phyloP scores from a whole-genome alignment of 1,140 invertebrate species.

The Hypsibius dujardini region DNA sequence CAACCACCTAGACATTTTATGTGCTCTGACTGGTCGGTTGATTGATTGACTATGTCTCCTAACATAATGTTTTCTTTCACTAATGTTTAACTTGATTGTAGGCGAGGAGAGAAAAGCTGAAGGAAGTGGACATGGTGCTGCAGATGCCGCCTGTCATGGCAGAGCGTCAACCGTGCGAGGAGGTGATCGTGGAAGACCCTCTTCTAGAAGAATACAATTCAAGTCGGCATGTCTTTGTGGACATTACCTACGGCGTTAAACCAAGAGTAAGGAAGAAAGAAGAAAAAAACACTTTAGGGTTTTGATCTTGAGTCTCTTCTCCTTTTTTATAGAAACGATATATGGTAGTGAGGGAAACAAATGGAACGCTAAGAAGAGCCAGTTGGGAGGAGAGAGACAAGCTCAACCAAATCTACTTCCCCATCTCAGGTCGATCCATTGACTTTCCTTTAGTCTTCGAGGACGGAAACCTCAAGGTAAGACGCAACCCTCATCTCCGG shows the following conservation, averaged over 20 bases:
- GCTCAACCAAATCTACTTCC: slow-evolving; percentile 71
- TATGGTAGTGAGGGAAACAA: slow-evolving; percentile 62
- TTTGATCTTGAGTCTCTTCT: slow-evolving; percentile 21
- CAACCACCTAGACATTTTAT: too few relatives aligned
- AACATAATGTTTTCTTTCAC: background rate
- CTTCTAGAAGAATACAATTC: slow-evolving; percentile 51
- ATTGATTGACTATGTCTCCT: too few relatives aligned
- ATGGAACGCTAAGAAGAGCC: slow-evolving; percentile 62
- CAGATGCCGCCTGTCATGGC: slow-evolving; percentile 77
- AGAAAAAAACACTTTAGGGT: background rate
- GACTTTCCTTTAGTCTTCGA: slow-evolving; percentile 60
- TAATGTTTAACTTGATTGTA: slow-evolving; percentile 24
- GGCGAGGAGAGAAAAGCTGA: slow-evolving; percentile 37
- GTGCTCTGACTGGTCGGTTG: too few relatives aligned
- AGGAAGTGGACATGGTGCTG: slow-evolving; percentile 44
- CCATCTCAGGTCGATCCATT: slow-evolving; percentile 47
- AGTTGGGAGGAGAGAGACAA: slow-evolving; percentile 54
- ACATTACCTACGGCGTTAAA: slow-evolving; percentile 61
- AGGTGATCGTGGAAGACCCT: slow-evolving; percentile 50
- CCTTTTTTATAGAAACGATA: slow-evolving; percentile 44
- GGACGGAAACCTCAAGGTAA: slow-evolving; percentile 46
- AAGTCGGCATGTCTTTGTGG: slow-evolving; percentile 60
- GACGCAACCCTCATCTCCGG: background rate
- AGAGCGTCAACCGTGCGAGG: slow-evolving; percentile 33
- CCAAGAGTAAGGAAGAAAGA: slow-evolving; percentile 34